Base-by-base conservation (phyloP, 2,113 vertebrate species). In the Tympanuchus pallidicinctus region DNA sequence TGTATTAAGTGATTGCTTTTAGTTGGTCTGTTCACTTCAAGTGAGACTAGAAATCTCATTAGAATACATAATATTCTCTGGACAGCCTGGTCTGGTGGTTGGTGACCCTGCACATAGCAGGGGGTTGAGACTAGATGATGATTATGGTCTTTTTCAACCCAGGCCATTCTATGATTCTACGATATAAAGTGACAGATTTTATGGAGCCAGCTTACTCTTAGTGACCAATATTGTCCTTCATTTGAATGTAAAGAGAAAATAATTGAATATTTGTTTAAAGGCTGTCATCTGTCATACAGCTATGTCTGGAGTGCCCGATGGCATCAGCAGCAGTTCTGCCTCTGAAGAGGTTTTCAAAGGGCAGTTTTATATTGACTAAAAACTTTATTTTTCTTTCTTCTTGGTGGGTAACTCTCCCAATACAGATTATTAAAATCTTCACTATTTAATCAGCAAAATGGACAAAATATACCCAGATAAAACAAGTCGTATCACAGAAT, bases 151-250 rank as follows among this genome's bases (percentile, higher is more conserved):
- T 50, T 50, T 50, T 50, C 22, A 50, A 50, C 48, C 22, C 11
- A 24, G 48, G 48, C 48, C 48, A 50, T 24, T 50, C 48, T 50
- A 50, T 50, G 48, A 50, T 50, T 50, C 48, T 50, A 6, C 24
- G 22, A 50, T 50, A 50, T 34, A 82, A 78, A 90, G 77, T 59
- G 48, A 82, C 59, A 84, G 47, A 88, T 90, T 81, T 94, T 86
- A 54, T 0, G 0, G 50, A 36, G 40, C 52, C 82, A 66, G 42
- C 36, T 75, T 78, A 57, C 25, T 85, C 60, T 48, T 83, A 45
- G 43, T 74, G 85, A 17, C 61, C 12, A 90, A 4, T 78, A 45
- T n/a, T 75, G 24, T 48, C 27, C 34, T 73, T 78, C 15, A 20
- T n/a, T 47, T 83, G 82, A 90, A 67, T 52, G 57, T 13, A 86